Conservation (phyloP, 2,113 vertebrate genomes). For the Bambusicola thoracicus region DNA sequence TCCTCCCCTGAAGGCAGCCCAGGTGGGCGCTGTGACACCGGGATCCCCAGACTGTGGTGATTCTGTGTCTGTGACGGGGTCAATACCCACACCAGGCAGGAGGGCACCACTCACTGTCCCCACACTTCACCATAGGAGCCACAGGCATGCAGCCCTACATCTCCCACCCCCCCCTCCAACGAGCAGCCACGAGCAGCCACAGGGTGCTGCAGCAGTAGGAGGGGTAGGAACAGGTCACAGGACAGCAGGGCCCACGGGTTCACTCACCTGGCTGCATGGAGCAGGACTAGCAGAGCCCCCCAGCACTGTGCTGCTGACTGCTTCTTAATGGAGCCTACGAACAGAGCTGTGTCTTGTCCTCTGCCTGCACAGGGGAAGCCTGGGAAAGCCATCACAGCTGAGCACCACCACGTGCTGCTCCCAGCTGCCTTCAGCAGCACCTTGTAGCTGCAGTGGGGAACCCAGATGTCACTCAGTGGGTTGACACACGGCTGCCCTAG, state of each 20-base stretch:
- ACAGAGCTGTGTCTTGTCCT: constrained; percentile 16
- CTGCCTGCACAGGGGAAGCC: not conserved
- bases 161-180: too few relatives aligned
- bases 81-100: not conserved
- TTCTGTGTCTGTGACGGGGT: too few relatives aligned
- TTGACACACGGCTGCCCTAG: constrained; percentile 5
- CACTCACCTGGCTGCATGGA: not conserved
- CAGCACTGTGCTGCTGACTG: not conserved
- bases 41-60: not conserved
- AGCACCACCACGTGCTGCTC: not conserved
- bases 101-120: not conserved
- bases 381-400: constrained; percentile 4
- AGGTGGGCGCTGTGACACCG: not conserved
- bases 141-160: not conserved
- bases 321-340: not conserved
- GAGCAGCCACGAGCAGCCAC: too few relatives aligned
- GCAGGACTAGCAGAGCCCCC: not conserved
- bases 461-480: not conserved
- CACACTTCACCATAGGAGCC: not conserved
- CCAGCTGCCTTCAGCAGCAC: not conserved
- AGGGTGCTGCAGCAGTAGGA: too few relatives aligned
- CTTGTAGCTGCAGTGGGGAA: not conserved
- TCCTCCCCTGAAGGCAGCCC: constrained; percentile 49
- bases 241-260: too few relatives aligned
- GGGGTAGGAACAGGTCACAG: too few relatives aligned